A percentile compares a stretch with the other conserved stretches of the same genome.
Evolutionary conservation across 2,113 vertebrate species (phyloP).

Genomic region (Marcusenius ussheri): DNA sequence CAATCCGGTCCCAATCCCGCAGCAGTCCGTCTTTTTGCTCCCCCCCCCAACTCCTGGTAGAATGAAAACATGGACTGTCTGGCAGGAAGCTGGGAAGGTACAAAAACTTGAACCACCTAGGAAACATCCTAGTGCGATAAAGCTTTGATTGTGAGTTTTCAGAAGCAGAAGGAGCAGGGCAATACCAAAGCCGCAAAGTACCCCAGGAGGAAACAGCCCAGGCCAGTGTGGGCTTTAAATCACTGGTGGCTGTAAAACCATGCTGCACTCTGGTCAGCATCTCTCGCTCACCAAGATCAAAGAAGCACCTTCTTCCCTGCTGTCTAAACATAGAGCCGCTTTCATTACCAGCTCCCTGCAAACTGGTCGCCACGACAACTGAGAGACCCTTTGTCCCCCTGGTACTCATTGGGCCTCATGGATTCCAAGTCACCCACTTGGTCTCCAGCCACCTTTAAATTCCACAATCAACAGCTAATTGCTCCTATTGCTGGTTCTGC

Average conservation of each 20-base stretch:
- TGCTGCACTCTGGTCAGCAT: neutral
- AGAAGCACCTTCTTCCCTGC: conserved; percentile 17
- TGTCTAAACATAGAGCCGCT: conserved; percentile 35
- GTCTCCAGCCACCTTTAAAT: conserved; percentile 27
- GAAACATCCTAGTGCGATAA: neutral
- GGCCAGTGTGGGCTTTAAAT: neutral
- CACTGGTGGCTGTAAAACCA: neutral
- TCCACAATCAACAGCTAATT: conserved; percentile 35
- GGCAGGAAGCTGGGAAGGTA: neutral
- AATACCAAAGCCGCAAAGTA: neutral
- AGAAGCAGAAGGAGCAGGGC: neutral
- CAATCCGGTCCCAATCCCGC: neutral
- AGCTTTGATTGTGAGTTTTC: neutral
- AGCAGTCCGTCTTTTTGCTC: neutral
- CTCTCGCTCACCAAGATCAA: conserved; percentile 7
- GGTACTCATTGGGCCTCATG: neutral
- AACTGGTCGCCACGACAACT: conserved; percentile 16
- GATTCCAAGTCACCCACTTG: neutral
- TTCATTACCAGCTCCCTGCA: conserved; percentile 37
- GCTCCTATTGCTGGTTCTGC: neutral
- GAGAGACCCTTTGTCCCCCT: neutral
- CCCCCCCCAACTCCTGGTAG: neutral
- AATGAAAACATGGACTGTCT: neutral
- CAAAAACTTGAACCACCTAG: neutral
- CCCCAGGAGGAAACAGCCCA: neutral